Conservation (phyloP, 2,113 vertebrate species). For the Hymenochirus boettgeri region DNA sequence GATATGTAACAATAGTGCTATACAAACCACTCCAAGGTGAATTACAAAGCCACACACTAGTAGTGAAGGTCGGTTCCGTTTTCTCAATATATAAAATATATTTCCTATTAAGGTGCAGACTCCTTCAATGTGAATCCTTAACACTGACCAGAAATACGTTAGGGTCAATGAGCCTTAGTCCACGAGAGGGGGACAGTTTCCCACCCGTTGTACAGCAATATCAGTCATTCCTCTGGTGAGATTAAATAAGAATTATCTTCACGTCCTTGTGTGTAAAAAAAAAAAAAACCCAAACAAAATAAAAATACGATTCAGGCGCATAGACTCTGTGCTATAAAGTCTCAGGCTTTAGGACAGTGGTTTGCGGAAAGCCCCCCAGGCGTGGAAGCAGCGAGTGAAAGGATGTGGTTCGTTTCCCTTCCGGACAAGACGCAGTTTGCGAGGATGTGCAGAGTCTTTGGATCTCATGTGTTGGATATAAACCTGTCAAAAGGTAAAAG, state of each 20-base stretch:
- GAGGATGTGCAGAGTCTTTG: conserved; percentile 72
- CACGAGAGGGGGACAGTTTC: not conserved
- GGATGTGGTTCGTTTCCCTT: conserved; percentile 92
- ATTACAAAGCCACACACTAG: not conserved
- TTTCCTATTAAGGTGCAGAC: conserved; percentile 16
- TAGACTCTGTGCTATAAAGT: fast-evolving
- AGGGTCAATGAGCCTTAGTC: no score
- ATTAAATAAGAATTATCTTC: conserved; percentile 5
- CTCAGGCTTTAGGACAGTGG: conserved; percentile 59
- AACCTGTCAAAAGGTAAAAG: conserved; percentile 62
- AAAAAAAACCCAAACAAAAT: no score
- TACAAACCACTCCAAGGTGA: not conserved
- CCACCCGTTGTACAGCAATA: not conserved
- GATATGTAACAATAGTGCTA: not conserved
- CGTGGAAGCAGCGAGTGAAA: conserved; percentile 94
- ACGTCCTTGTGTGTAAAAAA: fast-evolving
- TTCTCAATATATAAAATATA: not conserved
- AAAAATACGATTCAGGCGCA: fast-evolving
- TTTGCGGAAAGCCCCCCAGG: conserved; percentile 86
- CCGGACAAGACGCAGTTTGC: conserved; percentile 89
- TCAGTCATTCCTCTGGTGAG: not conserved
- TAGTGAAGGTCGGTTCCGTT: not conserved
- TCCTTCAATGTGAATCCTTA: conserved; percentile 3
- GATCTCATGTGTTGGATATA: conserved; percentile 96
- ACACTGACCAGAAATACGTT: conserved; percentile 8